Percentiles rank a stretch among this genome's conserved stretches.
phyloP scores from a whole-genome alignment of 1,140 invertebrate genomes.

The Drosophila sechellia region DNA sequence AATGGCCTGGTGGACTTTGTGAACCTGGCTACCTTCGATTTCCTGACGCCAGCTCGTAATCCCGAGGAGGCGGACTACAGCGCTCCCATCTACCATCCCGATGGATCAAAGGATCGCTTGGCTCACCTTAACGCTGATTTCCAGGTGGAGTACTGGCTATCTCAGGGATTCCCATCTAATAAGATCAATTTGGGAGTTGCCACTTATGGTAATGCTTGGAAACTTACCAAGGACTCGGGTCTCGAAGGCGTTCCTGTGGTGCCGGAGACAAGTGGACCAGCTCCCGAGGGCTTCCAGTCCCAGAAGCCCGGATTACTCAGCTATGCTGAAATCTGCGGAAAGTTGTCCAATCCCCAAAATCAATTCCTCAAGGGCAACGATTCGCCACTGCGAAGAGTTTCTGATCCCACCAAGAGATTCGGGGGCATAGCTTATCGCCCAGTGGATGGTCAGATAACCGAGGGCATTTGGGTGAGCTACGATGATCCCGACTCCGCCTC shows the following conservation, averaged over 20 bases:
- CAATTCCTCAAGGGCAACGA: slow-evolving; percentile 87
- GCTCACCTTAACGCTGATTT: slow-evolving; percentile 88
- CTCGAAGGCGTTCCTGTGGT: slow-evolving; percentile 91
- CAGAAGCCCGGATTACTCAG: slow-evolving; percentile 90
- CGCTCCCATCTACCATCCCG: slow-evolving; percentile 88
- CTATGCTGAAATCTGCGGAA: slow-evolving; percentile 92
- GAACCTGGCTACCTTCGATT: slow-evolving; percentile 92
- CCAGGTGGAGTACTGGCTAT: slow-evolving; percentile 87
- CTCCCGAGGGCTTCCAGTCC: slow-evolving; percentile 88
- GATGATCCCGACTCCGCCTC: slow-evolving; percentile 94
- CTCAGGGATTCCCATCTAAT: slow-evolving; percentile 87
- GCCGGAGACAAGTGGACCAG: slow-evolving; percentile 87
- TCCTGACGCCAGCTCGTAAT: slow-evolving; percentile 89
- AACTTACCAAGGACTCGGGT: slow-evolving; percentile 89
- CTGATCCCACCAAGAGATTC: slow-evolving; percentile 90
- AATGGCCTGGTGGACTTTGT: slow-evolving; percentile 92
- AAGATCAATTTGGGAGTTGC: slow-evolving; percentile 94
- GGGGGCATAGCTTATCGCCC: slow-evolving; percentile 90
- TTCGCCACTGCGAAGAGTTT: slow-evolving; percentile 88
- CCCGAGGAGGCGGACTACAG: slow-evolving; percentile 91
- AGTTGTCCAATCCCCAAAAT: slow-evolving; percentile 88
- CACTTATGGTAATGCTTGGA: slow-evolving; percentile 93
- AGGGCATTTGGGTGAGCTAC: slow-evolving; percentile 95
- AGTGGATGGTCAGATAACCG: slow-evolving; percentile 87
- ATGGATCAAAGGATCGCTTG: slow-evolving; percentile 85